Evolutionary conservation across 2,113 vertebrate species (phyloP), one percentile per base, ranked within the genome.

Genomic region (Carettochelys insculpta): DNA sequence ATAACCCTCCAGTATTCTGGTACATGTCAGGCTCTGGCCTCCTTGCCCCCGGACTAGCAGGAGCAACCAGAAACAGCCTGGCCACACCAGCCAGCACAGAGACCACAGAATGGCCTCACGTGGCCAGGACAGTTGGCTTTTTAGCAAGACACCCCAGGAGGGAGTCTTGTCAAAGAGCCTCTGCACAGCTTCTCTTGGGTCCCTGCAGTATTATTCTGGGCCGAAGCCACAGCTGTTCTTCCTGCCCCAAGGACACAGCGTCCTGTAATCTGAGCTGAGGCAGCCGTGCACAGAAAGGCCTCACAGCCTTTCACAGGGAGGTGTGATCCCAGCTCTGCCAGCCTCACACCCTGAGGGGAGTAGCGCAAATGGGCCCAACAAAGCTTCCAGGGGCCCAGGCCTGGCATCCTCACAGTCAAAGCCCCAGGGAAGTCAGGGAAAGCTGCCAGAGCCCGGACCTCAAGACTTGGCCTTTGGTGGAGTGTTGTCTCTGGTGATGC

Each of bases 61-160:
- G 7, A 61, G 58, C 34, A 61, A 6, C 58, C 34, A 34, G 58
- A n/a, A n/a, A 61, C 58, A n/a, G 14, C 2, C 14, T 34, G 48
- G 48, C n/a, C 8, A 5, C 11, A n/a, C n/a, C 38, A 10, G 2
- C 22, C 5, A 22, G 22, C 2, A 2, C 3, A 38, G 61, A 38
- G 61, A 20, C 34, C 61, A 38, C 20, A n/a, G 34, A 22, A 22
- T 1, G 17, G 61, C 5, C 61, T 68, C 19, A 34, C 34, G 19
- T 9, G n/a, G n/a, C 34, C n/a, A 22, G n/a, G 9, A 17, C 34
- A 65, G n/a, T n/a, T 65, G 61, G 61, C 61, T 65, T 65, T n/a
- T 65, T 10, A 19, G 61, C 61, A 38, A 11, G 17, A n/a, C 61
- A n/a, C 14, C 34, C 34, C 17, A 4, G 61, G 34, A 65, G n/a